These are phyloP conservation scores for Craseonycteris thonglongyai DNA, from an alignment of 2,113 vertebrate genomes.

Conservation along the genomic window DNA sequence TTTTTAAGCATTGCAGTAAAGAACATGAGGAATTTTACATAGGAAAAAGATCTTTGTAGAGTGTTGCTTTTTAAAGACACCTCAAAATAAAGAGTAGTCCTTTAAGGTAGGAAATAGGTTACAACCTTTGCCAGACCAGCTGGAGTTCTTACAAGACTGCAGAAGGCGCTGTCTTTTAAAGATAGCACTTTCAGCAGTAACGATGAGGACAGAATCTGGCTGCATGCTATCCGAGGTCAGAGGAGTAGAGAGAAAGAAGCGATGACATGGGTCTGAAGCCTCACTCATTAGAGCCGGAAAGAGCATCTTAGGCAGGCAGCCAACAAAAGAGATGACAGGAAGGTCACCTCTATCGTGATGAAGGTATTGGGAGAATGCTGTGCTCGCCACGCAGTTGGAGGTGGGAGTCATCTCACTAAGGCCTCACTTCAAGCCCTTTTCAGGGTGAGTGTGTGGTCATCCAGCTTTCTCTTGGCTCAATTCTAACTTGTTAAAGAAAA, in stretches of 20 bases:
- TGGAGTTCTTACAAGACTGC: constrained; percentile 52
- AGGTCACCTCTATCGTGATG: not conserved
- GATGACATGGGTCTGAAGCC: constrained; percentile 11
- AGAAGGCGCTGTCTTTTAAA: constrained; percentile 55
- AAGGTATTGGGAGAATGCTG: not conserved
- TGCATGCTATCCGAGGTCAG: constrained; percentile 43
- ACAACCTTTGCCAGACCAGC: constrained; percentile 48
- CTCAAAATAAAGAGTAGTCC: constrained; percentile 44
- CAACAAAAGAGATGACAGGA: constrained; percentile 15
- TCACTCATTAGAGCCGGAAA: constrained; percentile 54
- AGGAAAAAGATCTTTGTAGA: not conserved
- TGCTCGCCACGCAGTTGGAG: not conserved
- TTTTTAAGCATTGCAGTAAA: constrained; percentile 1
- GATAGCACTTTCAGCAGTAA: constrained; percentile 46
- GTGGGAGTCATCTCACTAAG: constrained; percentile 2
- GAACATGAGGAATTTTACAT: not conserved
- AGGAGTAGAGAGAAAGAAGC: constrained; percentile 39
- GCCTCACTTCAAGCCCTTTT: constrained; percentile 21
- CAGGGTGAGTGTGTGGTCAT: not conserved
- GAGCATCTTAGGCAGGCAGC: not conserved
- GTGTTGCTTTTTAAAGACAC: constrained; percentile 42
- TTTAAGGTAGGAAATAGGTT: constrained; percentile 57
- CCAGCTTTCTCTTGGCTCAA: not conserved
- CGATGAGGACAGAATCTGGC: constrained; percentile 33
- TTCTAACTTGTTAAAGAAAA: constrained; percentile 3